Evolutionary conservation across 2,797 vertebrate genomes (phyloP), one percentile per base, ranked within the genome.

Genomic region (Pangasius larnaudii): DNA sequence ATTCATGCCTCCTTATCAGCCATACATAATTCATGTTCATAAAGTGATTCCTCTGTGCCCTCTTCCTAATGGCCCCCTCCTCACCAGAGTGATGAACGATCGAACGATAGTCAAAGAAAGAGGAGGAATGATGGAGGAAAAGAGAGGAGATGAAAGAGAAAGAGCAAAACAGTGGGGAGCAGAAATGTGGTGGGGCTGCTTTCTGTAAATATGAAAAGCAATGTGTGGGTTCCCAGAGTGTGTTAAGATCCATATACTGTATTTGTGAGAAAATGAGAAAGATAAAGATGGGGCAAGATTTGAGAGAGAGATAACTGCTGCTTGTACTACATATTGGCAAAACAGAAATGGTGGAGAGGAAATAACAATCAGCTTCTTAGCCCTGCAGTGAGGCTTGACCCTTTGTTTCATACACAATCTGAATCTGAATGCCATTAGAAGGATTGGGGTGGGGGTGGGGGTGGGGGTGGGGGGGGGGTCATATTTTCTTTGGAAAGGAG

Each of bases 21-120:
- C 94, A 96, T 96, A 91, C 92, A 96, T 96, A 95, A 96, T 96
- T 94, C 91, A 96, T 95, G 93, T 91, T 93, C 92, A 93, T 95
- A 93, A 95, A 95, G 92, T 90, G 89, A 91, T 92, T 91, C 94
- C 95, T 95, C 91, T 86, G 93, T 94, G 94, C 92, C 82, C 92
- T 90, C 88, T 69, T 39, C 88, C 92, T 95, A 96, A 96, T 96
- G 95, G 95, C 91, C 83, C 86, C 89, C 88, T 86, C 63, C 81
- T 86, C 92, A 92, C 90, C 59, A 90, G 91, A 92, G 80, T 46
- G 82, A 69, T 69, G 84, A 86, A 77, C n/a, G 11, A 49, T 49
- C 11, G 11, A 89, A 87, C 1, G 59, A 83, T 74, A 33, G 85
- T 46, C 83, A 88, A 81, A 84, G 87, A 69, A 65, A 91, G 46